Evolutionary conservation across 2,113 vertebrate genomes (phyloP), one percentile per base, ranked within the genome.

Genomic region (Vireo altiloquus): DNA sequence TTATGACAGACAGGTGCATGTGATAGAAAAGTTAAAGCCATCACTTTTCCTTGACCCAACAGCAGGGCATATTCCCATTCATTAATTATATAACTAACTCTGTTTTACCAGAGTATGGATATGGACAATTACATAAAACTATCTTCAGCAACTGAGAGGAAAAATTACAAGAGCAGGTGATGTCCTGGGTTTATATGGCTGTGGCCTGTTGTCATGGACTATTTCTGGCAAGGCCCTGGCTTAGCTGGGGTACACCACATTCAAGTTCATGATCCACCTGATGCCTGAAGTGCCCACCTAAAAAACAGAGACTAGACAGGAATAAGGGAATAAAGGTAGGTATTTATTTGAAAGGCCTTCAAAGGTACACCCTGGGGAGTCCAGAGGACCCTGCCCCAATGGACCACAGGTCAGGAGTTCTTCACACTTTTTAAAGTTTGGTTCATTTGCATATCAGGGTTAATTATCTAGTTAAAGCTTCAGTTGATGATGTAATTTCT

Each of bases 111-210:
- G 65, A 75, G 24, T 21, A 44, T 44, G 37, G n/a, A 13, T 49
- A 39, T 30, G 44, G 30, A 19, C 40, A 78, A 50, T 42, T 33
- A 27, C 18, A 39, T n/a, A 23, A 54, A 85, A 16, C 13, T 59
- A 23, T 27, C 17, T 56, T 70, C 25, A 83, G 27, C 44, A 78
- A 9, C 0, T 69, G 47, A 75, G 52, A 86, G 47, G 56, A 81
- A 69, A 92, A 44, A 19, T 31, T 0, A 0, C 12, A n/a, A 35
- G 31, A 35, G 33, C 2, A 39, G 61, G 19, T 1, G 4, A 63
- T 22, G 35, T 49, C 31, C 42, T 56, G 57, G 31, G 30, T 7
- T 71, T 30, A 18, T 8, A 9, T 0, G 1, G 23, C 65, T 42
- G 31, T 53, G 20, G 20, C 53, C 40, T 15, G 4, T 35, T 66